These are phyloP conservation scores for Hypocryptadius cinnamomeus DNA, from an alignment of 2,113 vertebrate genomes.

Conservation along the genomic window DNA sequence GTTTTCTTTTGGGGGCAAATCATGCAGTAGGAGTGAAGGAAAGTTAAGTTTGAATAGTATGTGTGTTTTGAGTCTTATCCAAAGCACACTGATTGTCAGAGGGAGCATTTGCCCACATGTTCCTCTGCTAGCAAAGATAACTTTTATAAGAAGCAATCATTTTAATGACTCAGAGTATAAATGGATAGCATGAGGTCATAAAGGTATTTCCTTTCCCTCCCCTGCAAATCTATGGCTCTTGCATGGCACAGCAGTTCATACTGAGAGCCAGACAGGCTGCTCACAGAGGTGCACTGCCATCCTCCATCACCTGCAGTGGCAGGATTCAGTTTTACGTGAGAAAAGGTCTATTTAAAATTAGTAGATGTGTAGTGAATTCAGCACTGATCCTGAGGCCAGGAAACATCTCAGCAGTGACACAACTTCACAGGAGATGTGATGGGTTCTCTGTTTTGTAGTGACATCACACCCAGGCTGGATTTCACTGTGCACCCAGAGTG, in stretches of 20 bases:
- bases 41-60: not conserved
- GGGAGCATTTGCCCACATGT: not conserved
- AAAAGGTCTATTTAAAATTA: not conserved
- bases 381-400: not conserved
- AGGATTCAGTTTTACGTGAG: not conserved
- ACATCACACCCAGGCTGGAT: not conserved
- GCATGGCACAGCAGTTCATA: not conserved
- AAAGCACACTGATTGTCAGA: constrained; percentile 38
- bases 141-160: not conserved
- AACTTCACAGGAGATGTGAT: not conserved
- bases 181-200: constrained; percentile 36
- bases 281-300: not conserved
- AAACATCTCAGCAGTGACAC: not conserved
- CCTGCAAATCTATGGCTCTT: not conserved
- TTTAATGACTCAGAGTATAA: constrained; percentile 29
- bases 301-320: not conserved
- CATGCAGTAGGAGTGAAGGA: not conserved
- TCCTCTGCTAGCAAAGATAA: constrained; percentile 19
- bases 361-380: not conserved
- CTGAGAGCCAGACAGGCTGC: not conserved
- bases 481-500: not conserved
- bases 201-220: constrained; percentile 23
- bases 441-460: not conserved
- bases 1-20: constrained; percentile 22
- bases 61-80: constrained; percentile 18